A percentile compares a stretch with the other conserved stretches of the same genome.
Conservation (phyloP, 2,797 vertebrate genomes). For the Zenarchopterus dispar region DNA sequence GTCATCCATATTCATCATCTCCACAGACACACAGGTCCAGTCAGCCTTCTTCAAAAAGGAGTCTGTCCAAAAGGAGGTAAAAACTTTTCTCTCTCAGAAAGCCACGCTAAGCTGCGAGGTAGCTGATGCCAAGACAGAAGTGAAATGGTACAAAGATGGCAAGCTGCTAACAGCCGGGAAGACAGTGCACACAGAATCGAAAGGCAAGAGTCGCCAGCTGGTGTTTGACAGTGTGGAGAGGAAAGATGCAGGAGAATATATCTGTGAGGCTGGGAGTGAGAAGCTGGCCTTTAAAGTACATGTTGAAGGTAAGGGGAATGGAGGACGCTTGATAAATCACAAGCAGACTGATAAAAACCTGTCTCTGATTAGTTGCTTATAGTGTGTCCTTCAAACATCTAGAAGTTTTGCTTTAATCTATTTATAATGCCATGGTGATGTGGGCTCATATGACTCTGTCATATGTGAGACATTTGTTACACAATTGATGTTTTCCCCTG, state of each 20-base stretch:
- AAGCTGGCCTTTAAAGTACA: slow-evolving; percentile 79
- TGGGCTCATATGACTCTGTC: too few relatives aligned
- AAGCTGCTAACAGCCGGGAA: slow-evolving; percentile 76
- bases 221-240: slow-evolving; percentile 79
- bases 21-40: too few relatives aligned
- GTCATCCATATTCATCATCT: too few relatives aligned
- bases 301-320: slow-evolving; percentile 65
- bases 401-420: too few relatives aligned
- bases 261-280: slow-evolving; percentile 80
- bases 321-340: background rate
- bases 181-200: slow-evolving; percentile 72
- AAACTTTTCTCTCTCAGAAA: slow-evolving; percentile 65
- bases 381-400: too few relatives aligned
- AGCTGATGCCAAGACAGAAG: too few relatives aligned
- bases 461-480: too few relatives aligned
- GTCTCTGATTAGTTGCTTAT: background rate
- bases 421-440: too few relatives aligned
- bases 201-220: slow-evolving; percentile 72
- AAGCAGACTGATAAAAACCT: background rate
- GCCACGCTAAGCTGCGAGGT: slow-evolving; percentile 78
- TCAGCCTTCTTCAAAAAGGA: slow-evolving; percentile 57
- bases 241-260: slow-evolving; percentile 84
- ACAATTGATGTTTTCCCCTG: too few relatives aligned
- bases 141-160: slow-evolving; percentile 75
- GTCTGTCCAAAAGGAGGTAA: slow-evolving; percentile 77